Evolutionary conservation across 2,888 invertebrate species (phyloP), one percentile per base, ranked within the genome.

Genomic region (Andrena hattorfiana): DNA sequence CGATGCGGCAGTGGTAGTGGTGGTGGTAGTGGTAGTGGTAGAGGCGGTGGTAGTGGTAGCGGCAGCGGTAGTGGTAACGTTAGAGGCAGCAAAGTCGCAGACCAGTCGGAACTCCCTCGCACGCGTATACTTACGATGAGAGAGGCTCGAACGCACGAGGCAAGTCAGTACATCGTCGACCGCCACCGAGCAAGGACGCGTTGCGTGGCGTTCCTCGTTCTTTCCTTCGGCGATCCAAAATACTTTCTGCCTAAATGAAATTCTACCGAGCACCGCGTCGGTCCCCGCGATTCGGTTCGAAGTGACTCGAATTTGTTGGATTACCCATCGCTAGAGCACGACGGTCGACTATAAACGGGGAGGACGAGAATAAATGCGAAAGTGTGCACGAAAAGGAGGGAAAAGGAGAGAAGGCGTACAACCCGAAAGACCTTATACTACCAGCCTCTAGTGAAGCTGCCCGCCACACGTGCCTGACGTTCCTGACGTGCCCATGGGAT

Each of bases 141-240:
- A 81, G 79, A 71, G 88, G 81, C 63, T 51, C 79, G 84, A 85
- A 83, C 88, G 86, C 88, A 87, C 86, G 59, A 90, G 89, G 87
- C 86, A 51, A 90, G 84, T 89, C 91, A 92, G 92, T 92, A 83
- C 83, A 87, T 88, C 87, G 87, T 89, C 90, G 91, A 88, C 88
- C 88, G 88, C 91, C 85, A 85, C 68, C 80, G 75, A 67, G 75
- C 20, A 54, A 71, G 70, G 74, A 83, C 67, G 74, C 51, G 62
- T 59, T 42, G 3, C 56, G 20, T 13, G 7, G 7, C 1, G n/a
- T 16, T 30, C n/a, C 5, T 51, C 49, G 60, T 1, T 23, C 48
- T 3, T 51, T 23, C 13, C 1, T 10, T 56, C 28, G 28, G 13
- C 42, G 42, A 42, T 16, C 42, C 16, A 16, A 16, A 16, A 16